A percentile compares a stretch with the other conserved stretches of the same genome.
These are phyloP conservation scores for Phaedon cochleariae DNA, from an alignment of 2,888 invertebrate genomes.

Conservation along the genomic window DNA sequence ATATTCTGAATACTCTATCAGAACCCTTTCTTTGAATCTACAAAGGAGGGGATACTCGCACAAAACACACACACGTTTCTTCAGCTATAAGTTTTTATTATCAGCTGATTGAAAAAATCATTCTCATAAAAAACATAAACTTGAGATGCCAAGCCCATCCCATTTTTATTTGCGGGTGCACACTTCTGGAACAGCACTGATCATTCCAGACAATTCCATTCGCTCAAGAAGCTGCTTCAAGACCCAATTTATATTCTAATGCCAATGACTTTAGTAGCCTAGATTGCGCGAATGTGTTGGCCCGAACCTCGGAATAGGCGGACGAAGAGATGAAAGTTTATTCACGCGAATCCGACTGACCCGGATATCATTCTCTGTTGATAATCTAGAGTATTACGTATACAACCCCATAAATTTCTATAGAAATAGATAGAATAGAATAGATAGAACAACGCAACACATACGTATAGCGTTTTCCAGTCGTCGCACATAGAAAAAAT, in stretches of 20 bases:
- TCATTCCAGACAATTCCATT: conserved; percentile 25
- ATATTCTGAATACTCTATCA: no score
- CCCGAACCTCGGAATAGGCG: neutral
- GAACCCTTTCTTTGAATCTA: no score
- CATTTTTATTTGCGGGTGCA: conserved; percentile 35
- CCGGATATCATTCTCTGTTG: neutral
- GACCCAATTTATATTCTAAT: conserved; percentile 21
- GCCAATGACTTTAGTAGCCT: neutral
- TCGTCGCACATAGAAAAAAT: no score
- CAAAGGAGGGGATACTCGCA: no score
- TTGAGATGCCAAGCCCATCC: no score
- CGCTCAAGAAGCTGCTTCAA: conserved; percentile 11
- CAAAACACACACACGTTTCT: no score
- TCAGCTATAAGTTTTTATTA: no score
- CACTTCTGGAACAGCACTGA: conserved; percentile 54
- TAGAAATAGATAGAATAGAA: no score
- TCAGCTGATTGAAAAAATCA: no score
- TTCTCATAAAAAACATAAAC: no score
- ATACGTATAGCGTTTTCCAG: no score
- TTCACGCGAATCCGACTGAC: neutral
- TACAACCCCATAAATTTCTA: neutral
- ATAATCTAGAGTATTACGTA: neutral
- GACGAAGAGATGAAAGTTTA: neutral
- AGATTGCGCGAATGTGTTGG: neutral
- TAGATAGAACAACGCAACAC: no score